These are phyloP conservation scores for Syrista parreyssii DNA, from an alignment of 2,888 invertebrate genomes.

Conservation along the genomic window DNA sequence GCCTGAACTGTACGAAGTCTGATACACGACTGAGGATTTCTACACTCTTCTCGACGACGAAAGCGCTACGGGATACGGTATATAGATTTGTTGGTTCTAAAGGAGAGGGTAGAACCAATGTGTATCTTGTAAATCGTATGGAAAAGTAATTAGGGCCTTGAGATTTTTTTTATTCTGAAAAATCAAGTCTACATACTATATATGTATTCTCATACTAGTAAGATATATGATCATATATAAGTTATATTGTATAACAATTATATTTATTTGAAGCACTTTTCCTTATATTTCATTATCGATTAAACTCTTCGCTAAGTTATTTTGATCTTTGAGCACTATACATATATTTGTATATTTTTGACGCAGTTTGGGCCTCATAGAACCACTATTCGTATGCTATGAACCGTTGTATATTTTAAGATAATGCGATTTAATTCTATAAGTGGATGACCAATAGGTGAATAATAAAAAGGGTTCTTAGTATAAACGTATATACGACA, in stretches of 20 bases:
- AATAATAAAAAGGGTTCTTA: background rate
- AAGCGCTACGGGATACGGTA: background rate
- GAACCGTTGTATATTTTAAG: background rate
- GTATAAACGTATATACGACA: background rate
- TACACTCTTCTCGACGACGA: background rate
- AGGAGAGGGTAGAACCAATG: slow-evolving; percentile 1
- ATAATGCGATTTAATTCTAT: background rate
- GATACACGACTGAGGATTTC: slow-evolving; percentile 39
- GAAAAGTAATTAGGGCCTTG: background rate
- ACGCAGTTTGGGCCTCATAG: background rate
- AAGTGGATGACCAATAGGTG: background rate
- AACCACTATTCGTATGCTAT: background rate
- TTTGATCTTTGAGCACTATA: background rate
- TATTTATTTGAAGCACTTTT: background rate
- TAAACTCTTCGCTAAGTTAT: background rate
- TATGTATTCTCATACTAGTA: background rate
- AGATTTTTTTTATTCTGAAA: background rate
- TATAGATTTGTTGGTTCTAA: background rate
- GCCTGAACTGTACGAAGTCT: slow-evolving; percentile 39
- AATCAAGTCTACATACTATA: too few species aligned
- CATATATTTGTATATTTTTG: background rate
- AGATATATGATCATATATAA: background rate
- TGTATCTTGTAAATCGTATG: background rate
- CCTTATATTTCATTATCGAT: too few species aligned
- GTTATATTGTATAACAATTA: background rate